Conservation (phyloP, 2,888 invertebrate species). For the Ichneumoninae sp. region DNA sequence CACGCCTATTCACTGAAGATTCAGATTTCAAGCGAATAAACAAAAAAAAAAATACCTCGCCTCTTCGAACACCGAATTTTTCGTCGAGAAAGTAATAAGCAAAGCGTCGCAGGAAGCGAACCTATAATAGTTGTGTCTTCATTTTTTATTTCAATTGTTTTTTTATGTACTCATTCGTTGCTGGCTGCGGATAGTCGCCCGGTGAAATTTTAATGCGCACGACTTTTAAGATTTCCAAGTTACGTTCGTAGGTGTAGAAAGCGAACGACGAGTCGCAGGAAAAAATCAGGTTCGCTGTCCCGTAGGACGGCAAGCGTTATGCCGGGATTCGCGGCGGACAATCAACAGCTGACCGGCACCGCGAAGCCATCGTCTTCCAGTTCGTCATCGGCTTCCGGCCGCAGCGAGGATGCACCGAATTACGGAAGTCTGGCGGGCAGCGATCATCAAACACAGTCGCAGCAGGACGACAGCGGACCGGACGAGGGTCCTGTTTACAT, state of each 20-base stretch:
- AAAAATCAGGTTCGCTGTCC: slow-evolving; percentile 82
- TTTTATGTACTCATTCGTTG: slow-evolving; percentile 23
- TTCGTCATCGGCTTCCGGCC: slow-evolving; percentile 82
- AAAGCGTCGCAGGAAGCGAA: not conserved
- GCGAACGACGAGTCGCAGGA: slow-evolving; percentile 81
- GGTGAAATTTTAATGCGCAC: slow-evolving; percentile 37
- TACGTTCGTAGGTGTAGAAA: slow-evolving; percentile 81
- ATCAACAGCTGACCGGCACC: slow-evolving; percentile 67
- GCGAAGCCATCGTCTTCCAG: slow-evolving; percentile 78
- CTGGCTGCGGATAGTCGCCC: slow-evolving; percentile 16
- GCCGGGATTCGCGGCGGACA: slow-evolving; percentile 76
- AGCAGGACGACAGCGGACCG: slow-evolving; percentile 82
- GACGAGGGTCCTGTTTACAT: slow-evolving; percentile 83
- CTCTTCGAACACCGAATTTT: no score
- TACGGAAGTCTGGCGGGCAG: slow-evolving; percentile 78
- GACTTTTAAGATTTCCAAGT: slow-evolving; percentile 76
- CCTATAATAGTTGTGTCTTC: not conserved
- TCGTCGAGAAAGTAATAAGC: not conserved
- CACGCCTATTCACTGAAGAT: no score
- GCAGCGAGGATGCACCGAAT: slow-evolving; percentile 81
- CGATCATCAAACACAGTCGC: slow-evolving; percentile 81
- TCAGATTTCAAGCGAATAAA: no score
- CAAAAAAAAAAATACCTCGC: no score
- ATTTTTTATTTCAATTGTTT: slow-evolving; percentile 10
- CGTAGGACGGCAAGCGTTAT: slow-evolving; percentile 81